Evolutionary conservation across 2,888 invertebrate species (phyloP).

Genomic region (Pseudolycoriella hygida): DNA sequence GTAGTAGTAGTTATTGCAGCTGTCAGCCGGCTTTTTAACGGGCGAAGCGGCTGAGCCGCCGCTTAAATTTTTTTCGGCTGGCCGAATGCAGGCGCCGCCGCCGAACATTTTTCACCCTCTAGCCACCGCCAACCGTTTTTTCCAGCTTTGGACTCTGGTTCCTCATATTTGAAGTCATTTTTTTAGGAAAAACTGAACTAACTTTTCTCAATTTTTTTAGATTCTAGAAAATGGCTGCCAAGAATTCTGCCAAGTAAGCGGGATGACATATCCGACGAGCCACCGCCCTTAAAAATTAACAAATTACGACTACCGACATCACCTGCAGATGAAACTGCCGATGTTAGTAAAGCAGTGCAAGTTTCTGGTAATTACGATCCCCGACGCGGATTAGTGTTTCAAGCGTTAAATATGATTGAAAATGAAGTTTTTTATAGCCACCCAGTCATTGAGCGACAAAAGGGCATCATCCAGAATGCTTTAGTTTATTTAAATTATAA

Average conservation of each 20-base stretch:
- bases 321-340: neutral
- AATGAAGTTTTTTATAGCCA: constrained; percentile 18
- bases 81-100: too few species aligned
- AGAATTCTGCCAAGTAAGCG: constrained; percentile 1
- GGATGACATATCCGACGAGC: neutral
- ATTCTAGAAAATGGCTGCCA: constrained; percentile 22
- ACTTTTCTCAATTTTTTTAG: constrained; percentile 13
- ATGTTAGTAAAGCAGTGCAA: neutral
- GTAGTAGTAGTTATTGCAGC: too few species aligned
- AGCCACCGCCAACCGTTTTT: too few species aligned
- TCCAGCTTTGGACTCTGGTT: too few species aligned
- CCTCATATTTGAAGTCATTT: too few species aligned
- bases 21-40: too few species aligned
- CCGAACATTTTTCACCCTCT: too few species aligned
- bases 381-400: constrained; percentile 20
- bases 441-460: constrained; percentile 2
- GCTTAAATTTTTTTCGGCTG: too few species aligned
- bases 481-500: constrained; percentile 8
- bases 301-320: neutral
- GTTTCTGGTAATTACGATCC: constrained; percentile 20
- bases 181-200: too few species aligned
- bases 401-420: constrained; percentile 24
- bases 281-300: neutral
- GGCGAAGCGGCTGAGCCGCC: too few species aligned
- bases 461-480: constrained; percentile 9